Percentiles rank a stretch among this genome's conserved stretches.
Conservation (phyloP, 1,140 invertebrate genomes). For the Papilio dardanus region DNA sequence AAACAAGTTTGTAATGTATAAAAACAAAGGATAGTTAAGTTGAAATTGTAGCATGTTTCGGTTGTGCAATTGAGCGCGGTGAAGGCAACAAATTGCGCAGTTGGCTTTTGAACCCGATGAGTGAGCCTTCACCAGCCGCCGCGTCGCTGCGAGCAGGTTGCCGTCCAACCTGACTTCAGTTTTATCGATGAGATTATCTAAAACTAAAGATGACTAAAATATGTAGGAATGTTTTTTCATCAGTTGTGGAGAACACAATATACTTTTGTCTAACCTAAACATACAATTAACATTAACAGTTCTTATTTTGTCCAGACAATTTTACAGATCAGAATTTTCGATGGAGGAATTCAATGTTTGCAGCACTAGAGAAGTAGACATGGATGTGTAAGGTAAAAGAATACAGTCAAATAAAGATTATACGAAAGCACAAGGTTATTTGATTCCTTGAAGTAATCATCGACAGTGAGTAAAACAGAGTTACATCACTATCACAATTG, state of each 20-base stretch:
- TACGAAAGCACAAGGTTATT: neutral
- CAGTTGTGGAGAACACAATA: too few species aligned
- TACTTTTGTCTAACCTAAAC: too few species aligned
- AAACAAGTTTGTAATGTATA: slow-evolving; percentile 20
- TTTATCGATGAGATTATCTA: slow-evolving; percentile 14
- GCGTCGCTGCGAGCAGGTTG: slow-evolving; percentile 27
- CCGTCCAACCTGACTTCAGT: neutral
- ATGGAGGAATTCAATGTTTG: too few species aligned
- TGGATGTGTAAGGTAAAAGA: too few species aligned
- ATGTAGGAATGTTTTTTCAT: too few species aligned
- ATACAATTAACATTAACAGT: too few species aligned
- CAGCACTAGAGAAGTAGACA: too few species aligned
- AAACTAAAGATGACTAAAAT: too few species aligned
- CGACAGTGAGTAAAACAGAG: slow-evolving; percentile 21
- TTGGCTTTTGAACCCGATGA: slow-evolving; percentile 77
- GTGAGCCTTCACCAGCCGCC: slow-evolving; percentile 67
- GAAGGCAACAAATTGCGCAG: slow-evolving; percentile 61
- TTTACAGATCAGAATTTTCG: too few species aligned
- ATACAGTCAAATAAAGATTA: too few species aligned
- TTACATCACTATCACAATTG: slow-evolving; percentile 35
- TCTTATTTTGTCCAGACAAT: too few species aligned
- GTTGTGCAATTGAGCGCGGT: slow-evolving; percentile 41
- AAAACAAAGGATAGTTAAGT: slow-evolving; percentile 35
- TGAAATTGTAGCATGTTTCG: slow-evolving; percentile 38
- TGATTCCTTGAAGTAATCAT: slow-evolving; percentile 28